These are phyloP conservation scores for Lysandra coridon DNA, from an alignment of 2,888 invertebrate genomes.

Conservation along the genomic window DNA sequence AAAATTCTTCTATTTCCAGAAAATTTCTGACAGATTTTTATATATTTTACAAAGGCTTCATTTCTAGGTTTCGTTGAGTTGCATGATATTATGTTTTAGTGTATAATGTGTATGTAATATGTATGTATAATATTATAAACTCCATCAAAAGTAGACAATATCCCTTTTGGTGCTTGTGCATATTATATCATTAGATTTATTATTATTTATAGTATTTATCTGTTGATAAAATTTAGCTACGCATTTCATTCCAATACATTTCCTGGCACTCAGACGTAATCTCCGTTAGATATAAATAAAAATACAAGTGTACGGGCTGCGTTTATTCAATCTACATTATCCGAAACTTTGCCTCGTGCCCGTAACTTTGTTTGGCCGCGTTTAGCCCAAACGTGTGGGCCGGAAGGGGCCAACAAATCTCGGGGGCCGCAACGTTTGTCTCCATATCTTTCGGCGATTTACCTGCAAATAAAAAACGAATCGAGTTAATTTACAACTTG, in stretches of 20 bases:
- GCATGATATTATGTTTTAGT: too few species aligned
- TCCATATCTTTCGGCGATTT: constrained; percentile 70
- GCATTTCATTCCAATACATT: not conserved
- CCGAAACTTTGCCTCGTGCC: constrained; percentile 32
- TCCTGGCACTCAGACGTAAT: not conserved
- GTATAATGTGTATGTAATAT: too few species aligned
- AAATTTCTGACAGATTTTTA: too few species aligned
- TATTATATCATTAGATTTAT: too few species aligned
- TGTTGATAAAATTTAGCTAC: not conserved
- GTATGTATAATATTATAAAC: too few species aligned
- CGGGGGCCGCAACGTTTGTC: constrained; percentile 52
- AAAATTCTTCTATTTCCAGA: too few species aligned
- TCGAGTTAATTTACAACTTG: constrained; percentile 75
- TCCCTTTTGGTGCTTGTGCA: too few species aligned
- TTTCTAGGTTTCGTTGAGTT: too few species aligned
- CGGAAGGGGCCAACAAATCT: constrained; percentile 51
- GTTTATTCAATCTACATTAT: constrained; percentile 28
- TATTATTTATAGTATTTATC: not conserved
- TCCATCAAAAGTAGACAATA: too few species aligned
- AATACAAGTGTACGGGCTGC: constrained; percentile 9
- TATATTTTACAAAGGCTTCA: too few species aligned
- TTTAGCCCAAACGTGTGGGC: constrained; percentile 43
- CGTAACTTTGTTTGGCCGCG: constrained; percentile 35
- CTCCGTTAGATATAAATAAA: constrained; percentile 13
- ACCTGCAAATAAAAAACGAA: constrained; percentile 77